phyloP scores from a whole-genome alignment of 2,113 vertebrate species.

The Istiophorus platypterus region DNA sequence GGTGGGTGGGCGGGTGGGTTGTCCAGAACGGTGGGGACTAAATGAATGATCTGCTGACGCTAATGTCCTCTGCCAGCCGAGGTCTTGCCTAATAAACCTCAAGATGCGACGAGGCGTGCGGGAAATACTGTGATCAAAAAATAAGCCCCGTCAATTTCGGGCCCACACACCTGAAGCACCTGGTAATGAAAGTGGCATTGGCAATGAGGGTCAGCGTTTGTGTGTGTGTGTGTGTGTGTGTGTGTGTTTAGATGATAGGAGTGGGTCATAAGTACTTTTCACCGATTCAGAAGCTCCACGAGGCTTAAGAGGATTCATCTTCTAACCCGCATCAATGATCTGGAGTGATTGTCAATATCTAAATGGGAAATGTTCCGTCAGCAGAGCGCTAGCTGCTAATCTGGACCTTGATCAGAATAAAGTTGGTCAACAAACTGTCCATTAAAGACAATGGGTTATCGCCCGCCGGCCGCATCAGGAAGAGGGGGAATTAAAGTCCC shows the following conservation, averaged over 20 bases:
- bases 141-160: constrained; percentile 61
- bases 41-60: constrained; percentile 70
- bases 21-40: constrained; percentile 45
- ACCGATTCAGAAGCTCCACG: constrained; percentile 38
- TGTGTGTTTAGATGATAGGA: not conserved
- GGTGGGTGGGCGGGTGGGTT: no score
- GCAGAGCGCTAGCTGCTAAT: constrained; percentile 45
- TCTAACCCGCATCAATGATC: constrained; percentile 45
- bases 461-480: constrained; percentile 46
- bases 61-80: constrained; percentile 72
- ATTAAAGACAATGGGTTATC: constrained; percentile 45
- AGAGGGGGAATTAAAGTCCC: constrained; percentile 37
- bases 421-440: constrained; percentile 56
- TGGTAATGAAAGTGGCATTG: constrained; percentile 70
- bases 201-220: constrained; percentile 41
- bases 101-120: constrained; percentile 57
- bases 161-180: constrained; percentile 75
- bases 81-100: constrained; percentile 76
- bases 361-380: constrained; percentile 61
- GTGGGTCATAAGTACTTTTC: constrained; percentile 4
- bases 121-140: constrained; percentile 72
- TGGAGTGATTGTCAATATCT: constrained; percentile 67
- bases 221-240: constrained; percentile 17
- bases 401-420: constrained; percentile 20
- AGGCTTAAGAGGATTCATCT: constrained; percentile 62